Conservation (phyloP, 2,113 vertebrate species). For the Eulacestoma nigropectus region DNA sequence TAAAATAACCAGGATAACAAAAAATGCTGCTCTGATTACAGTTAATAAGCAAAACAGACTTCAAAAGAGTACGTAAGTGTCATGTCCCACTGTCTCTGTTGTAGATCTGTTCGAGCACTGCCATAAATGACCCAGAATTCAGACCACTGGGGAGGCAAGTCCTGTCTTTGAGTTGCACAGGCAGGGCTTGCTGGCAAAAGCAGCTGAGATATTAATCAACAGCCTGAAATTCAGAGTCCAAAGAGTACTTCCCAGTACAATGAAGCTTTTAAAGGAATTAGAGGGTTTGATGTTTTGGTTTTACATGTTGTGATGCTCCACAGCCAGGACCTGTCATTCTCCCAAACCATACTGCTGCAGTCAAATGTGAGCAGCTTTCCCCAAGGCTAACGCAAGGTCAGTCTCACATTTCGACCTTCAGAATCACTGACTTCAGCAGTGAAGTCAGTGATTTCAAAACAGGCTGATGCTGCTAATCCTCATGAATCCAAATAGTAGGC, state of each 20-base stretch:
- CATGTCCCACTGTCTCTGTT: not conserved
- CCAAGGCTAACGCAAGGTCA: not conserved
- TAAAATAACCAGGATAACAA: not conserved
- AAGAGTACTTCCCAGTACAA: not conserved
- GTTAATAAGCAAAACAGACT: not conserved
- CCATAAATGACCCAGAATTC: not conserved
- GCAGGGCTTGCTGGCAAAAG: not conserved
- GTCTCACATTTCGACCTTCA: not conserved
- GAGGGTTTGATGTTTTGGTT: accelerated
- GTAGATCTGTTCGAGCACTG: not conserved
- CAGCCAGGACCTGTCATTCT: not conserved
- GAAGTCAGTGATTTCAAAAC: not conserved
- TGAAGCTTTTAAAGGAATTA: not conserved
- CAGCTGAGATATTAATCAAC: not conserved
- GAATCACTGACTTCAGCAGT: not conserved
- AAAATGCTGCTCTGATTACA: not conserved
- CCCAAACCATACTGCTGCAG: not conserved
- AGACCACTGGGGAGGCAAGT: not conserved
- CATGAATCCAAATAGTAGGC: not conserved
- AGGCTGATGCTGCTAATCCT: not conserved
- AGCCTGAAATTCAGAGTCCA: not conserved
- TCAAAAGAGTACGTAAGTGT: not conserved
- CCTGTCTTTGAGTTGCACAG: not conserved
- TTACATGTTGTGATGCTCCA: not conserved
- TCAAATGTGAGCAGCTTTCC: not conserved